Evolutionary conservation across 2,888 invertebrate species (phyloP).

Genomic region (Balanococcus diminutus): DNA sequence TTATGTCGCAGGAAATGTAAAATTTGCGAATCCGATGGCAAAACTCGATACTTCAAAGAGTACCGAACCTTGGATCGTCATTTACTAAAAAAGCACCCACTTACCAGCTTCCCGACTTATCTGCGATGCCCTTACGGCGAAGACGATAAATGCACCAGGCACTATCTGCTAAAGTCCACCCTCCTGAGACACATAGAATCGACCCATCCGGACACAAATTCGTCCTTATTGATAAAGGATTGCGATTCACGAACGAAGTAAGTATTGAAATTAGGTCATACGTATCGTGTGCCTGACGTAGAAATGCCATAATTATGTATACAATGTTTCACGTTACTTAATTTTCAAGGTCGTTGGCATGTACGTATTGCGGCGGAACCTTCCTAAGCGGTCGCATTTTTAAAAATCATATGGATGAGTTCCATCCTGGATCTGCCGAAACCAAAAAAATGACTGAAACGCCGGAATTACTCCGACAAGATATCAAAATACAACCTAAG

Average conservation of each 20-base stretch:
- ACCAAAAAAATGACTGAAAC: background rate
- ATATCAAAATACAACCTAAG: background rate
- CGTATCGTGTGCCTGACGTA: too few relatives aligned
- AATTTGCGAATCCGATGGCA: background rate
- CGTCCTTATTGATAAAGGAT: background rate
- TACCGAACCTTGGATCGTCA: background rate
- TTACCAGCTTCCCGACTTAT: background rate
- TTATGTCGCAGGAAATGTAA: background rate
- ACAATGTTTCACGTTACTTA: too few relatives aligned
- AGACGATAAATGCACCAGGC: background rate
- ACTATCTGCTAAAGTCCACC: background rate
- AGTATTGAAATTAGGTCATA: background rate
- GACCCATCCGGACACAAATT: background rate
- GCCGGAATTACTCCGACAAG: background rate
- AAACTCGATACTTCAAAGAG: background rate
- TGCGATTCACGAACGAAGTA: background rate
- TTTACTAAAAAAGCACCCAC: background rate
- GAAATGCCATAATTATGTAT: background rate
- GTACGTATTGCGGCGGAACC: background rate
- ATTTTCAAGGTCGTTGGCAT: background rate
- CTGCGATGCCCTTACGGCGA: background rate
- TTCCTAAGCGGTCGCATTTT: background rate
- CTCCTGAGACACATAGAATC: background rate
- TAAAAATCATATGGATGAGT: background rate
- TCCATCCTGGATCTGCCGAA: background rate